These are phyloP conservation scores for Tenthredo notha DNA, from an alignment of 2,888 invertebrate species.

Conservation along the genomic window DNA sequence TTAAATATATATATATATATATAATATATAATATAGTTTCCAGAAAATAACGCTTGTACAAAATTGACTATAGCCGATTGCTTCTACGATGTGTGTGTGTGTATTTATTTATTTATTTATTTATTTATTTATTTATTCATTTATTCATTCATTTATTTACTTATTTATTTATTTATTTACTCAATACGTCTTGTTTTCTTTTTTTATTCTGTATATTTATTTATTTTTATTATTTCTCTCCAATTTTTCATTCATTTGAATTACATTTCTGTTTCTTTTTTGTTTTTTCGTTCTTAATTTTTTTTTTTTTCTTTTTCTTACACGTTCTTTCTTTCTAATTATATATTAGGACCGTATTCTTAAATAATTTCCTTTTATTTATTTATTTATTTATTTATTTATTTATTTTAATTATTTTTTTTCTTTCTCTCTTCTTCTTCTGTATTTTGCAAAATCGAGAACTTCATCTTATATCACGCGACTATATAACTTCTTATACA, in stretches of 20 bases:
- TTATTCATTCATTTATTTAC: constrained; percentile 67
- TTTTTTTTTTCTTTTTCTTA: neutral
- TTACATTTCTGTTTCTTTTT: neutral
- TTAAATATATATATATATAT: constrained; percentile 16
- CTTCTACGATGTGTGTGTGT: constrained; percentile 69
- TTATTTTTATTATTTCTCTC: neutral
- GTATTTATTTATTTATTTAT: constrained; percentile 30
- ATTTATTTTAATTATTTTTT: neutral
- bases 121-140: constrained; percentile 53
- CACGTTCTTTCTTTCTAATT: neutral
- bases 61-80: constrained; percentile 77
- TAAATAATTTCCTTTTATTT: constrained; percentile 1
- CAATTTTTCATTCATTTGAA: neutral
- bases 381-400: neutral
- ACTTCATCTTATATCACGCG: neutral
- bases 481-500: constrained; percentile 1
- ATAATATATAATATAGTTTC: constrained; percentile 63
- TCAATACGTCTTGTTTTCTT: constrained; percentile 56
- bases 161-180: constrained; percentile 24
- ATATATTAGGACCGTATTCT: constrained; percentile 10
- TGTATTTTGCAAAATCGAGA: neutral
- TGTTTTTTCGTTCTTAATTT: neutral
- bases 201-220: constrained; percentile 23
- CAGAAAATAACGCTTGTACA: constrained; percentile 76
- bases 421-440: neutral